Evolutionary conservation across 2,113 vertebrate genomes (phyloP).

Genomic region (Narcine bancroftii): DNA sequence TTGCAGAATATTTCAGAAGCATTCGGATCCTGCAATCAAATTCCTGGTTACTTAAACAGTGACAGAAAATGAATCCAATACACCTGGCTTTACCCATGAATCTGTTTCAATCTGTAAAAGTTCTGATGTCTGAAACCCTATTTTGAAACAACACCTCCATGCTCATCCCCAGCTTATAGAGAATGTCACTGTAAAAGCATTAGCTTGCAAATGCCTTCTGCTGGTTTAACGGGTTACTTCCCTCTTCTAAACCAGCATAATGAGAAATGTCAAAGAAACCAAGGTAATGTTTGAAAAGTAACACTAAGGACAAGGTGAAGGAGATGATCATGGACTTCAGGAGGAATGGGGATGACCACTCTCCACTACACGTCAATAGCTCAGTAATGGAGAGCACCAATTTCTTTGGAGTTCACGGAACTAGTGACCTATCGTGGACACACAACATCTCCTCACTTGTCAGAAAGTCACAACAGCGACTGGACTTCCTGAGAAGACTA

Average conservation of each 20-base stretch:
- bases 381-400: no score
- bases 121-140: neutral
- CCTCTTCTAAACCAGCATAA: neutral
- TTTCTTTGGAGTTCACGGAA: no score
- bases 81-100: neutral
- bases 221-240: neutral
- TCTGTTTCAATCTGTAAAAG: neutral
- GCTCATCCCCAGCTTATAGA: neutral
- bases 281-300: neutral
- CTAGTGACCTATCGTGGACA: no score
- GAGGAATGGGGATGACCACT: no score
- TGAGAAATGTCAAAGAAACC: neutral
- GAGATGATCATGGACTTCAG: no score
- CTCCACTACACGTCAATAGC: no score
- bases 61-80: neutral
- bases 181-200: neutral
- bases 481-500: no score
- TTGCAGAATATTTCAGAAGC: neutral
- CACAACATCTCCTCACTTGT: no score
- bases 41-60: neutral
- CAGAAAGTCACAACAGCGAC: no score
- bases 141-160: neutral
- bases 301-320: no score
- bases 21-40: neutral
- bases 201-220: neutral